phyloP scores from a whole-genome alignment of 2,888 invertebrate genomes.

The Ecliptopera silaceata region DNA sequence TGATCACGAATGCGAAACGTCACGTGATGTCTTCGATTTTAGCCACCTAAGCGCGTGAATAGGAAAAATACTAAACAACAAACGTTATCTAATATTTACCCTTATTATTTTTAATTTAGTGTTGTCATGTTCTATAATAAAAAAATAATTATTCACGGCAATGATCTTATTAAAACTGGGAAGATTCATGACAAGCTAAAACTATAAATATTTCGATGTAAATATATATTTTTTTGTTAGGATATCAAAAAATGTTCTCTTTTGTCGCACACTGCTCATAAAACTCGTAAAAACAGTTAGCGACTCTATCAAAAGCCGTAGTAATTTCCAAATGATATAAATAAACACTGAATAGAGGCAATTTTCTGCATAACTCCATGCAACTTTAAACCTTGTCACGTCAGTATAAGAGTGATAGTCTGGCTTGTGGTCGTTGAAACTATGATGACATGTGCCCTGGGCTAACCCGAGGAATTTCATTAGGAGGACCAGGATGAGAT shows the following conservation, averaged over 20 bases:
- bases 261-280: background rate
- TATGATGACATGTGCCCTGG: conserved; percentile 41
- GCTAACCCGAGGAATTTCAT: conserved; percentile 73
- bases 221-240: too few species aligned
- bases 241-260: background rate
- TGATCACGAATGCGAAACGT: too few species aligned
- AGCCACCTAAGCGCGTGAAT: too few species aligned
- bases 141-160: too few species aligned
- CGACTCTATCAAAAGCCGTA: conserved; percentile 11
- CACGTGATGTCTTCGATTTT: too few species aligned
- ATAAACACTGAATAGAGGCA: conserved; percentile 15
- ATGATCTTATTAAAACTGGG: too few species aligned
- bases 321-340: conserved; percentile 15
- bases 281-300: conserved; percentile 11
- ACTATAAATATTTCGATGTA: too few species aligned
- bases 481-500: conserved; percentile 64
- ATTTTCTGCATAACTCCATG: conserved; percentile 2
- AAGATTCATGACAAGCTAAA: too few species aligned
- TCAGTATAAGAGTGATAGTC: background rate
- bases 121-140: too few species aligned
- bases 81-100: too few species aligned
- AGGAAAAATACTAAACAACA: too few species aligned
- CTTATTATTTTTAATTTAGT: too few species aligned
- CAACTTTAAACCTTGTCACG: conserved; percentile 11
- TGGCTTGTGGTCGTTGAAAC: conserved; percentile 19